Evolutionary conservation across 2,113 vertebrate genomes (phyloP).

Genomic region (Indicator indicator): DNA sequence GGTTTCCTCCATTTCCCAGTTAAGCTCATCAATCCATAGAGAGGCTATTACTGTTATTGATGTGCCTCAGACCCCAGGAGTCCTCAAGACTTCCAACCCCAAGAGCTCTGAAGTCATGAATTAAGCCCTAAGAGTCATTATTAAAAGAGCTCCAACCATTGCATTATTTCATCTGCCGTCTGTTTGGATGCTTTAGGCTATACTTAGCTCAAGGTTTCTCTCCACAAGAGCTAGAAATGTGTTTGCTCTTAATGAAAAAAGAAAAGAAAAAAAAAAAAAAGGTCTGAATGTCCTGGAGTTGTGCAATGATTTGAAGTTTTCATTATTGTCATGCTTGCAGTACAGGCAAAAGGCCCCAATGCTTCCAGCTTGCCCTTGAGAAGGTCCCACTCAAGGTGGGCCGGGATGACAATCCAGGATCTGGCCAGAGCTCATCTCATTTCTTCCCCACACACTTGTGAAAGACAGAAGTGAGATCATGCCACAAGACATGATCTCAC

Average conservation of each 20-base stretch:
- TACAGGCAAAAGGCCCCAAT: not conserved
- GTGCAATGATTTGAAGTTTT: conserved; percentile 29
- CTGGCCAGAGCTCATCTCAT: not conserved
- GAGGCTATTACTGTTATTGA: conserved; percentile 40
- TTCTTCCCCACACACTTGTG: not conserved
- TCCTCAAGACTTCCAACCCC: conserved; percentile 12
- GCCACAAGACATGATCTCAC: not conserved
- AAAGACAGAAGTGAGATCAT: not conserved
- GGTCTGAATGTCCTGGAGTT: conserved; percentile 27
- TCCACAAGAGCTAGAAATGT: conserved; percentile 29
- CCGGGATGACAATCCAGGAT: not conserved
- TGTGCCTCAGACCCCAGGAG: conserved; percentile 44
- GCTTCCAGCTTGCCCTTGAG: not conserved
- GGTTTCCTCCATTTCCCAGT: not conserved
- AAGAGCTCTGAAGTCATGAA: conserved; percentile 42
- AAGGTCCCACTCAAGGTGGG: not conserved
- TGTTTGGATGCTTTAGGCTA: conserved; percentile 57
- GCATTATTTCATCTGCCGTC: conserved; percentile 50
- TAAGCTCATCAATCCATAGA: conserved; percentile 27
- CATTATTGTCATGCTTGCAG: conserved; percentile 1
- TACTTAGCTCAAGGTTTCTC: conserved; percentile 60
- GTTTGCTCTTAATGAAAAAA: conserved; percentile 19
- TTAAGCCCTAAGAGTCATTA: conserved; percentile 42
- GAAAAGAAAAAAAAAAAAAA: not conserved
- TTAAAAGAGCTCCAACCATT: conserved; percentile 43